These are phyloP conservation scores for Sternotherus odoratus DNA, from an alignment of 2,797 vertebrate genomes.

Conservation along the genomic window DNA sequence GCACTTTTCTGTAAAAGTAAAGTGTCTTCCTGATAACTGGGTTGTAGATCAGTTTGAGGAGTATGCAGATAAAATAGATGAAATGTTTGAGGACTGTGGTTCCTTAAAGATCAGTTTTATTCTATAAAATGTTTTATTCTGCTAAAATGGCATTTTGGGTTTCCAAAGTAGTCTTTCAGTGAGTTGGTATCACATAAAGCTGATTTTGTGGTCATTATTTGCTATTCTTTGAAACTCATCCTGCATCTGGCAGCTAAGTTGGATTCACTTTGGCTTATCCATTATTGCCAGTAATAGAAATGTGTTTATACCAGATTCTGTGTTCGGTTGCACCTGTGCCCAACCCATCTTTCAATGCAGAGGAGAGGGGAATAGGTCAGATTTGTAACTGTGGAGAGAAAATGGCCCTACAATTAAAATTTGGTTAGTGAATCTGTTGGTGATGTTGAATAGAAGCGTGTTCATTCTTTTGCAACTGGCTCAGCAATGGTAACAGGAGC, in stretches of 20 bases:
- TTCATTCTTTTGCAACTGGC: neutral
- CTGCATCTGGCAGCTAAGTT: neutral
- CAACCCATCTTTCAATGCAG: neutral
- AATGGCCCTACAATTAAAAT: slow-evolving; percentile 32
- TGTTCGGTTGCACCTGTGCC: neutral
- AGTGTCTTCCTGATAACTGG: neutral
- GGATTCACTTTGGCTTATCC: neutral
- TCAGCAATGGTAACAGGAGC: neutral
- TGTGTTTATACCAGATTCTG: neutral
- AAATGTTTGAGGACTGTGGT: neutral
- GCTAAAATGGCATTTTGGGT: neutral
- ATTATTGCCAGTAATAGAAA: neutral
- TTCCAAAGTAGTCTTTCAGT: neutral
- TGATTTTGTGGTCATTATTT: slow-evolving; percentile 11
- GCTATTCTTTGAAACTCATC: neutral
- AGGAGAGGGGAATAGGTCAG: neutral
- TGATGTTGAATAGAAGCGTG: neutral
- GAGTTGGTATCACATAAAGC: neutral
- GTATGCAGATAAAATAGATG: rapidly evolving
- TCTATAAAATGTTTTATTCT: no score
- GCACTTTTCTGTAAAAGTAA: rapidly evolving
- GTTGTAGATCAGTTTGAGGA: neutral
- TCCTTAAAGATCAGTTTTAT: rapidly evolving
- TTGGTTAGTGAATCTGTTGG: neutral
- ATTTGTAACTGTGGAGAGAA: neutral